Conservation (phyloP, 2,113 vertebrate species). For the Seriola dumerili region DNA sequence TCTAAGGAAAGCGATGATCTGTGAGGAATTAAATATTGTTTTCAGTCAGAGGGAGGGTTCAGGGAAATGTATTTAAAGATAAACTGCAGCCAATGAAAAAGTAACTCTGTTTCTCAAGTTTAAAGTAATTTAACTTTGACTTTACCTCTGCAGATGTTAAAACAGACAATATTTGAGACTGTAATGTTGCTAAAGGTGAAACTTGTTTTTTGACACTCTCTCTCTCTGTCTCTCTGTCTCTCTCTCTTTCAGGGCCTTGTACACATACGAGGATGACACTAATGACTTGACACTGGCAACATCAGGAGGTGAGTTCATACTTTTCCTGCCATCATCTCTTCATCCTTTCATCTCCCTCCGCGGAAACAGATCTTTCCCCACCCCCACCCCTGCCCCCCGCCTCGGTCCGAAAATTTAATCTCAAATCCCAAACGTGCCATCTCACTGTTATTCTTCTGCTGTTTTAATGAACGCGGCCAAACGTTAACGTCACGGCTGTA, state of each 20-base stretch:
- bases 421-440: not conserved
- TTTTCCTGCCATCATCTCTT: not conserved
- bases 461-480: constrained; percentile 12
- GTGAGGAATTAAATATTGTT: too few relatives aligned
- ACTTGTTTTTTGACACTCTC: not conserved
- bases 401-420: not conserved
- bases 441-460: not conserved
- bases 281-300: constrained; percentile 92
- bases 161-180: too few relatives aligned
- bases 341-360: not conserved
- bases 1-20: too few relatives aligned
- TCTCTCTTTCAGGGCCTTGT: constrained; percentile 90
- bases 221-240: not conserved
- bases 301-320: constrained; percentile 89
- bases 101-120: too few relatives aligned
- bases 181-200: not conserved
- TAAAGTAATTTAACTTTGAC: too few relatives aligned
- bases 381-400: too few relatives aligned
- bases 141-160: too few relatives aligned
- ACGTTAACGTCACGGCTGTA: constrained; percentile 3
- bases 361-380: too few relatives aligned
- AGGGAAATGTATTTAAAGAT: too few relatives aligned
- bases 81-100: too few relatives aligned
- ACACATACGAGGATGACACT: constrained; percentile 93
- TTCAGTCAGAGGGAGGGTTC: too few relatives aligned